Percentiles rank a stretch among this genome's conserved stretches.
These are phyloP conservation scores for Actenoides lindsayi DNA, from an alignment of 2,113 vertebrate genomes.

Conservation along the genomic window DNA sequence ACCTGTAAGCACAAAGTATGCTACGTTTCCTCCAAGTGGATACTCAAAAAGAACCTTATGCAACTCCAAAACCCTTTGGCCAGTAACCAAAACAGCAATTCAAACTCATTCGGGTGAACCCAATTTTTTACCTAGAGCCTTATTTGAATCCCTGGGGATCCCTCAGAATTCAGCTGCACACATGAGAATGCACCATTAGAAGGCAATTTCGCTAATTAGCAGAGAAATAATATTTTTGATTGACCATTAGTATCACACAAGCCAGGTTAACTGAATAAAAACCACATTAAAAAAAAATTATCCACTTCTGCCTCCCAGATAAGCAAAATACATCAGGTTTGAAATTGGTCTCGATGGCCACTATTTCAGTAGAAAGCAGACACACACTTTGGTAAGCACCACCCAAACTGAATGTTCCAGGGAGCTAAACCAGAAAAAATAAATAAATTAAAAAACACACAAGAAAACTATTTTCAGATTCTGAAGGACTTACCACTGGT, in stretches of 20 bases:
- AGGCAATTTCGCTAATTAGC: background rate
- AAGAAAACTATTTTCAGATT: background rate
- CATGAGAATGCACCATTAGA: background rate
- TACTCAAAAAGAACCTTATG: background rate
- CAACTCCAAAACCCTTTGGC: background rate
- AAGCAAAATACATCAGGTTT: background rate
- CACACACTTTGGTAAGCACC: background rate
- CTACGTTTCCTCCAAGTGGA: background rate
- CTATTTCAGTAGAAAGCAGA: background rate
- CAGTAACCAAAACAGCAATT: background rate
- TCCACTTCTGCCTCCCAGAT: background rate
- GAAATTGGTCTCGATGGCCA: background rate
- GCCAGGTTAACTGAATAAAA: background rate
- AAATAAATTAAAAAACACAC: background rate
- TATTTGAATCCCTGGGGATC: background rate
- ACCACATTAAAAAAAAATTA: background rate
- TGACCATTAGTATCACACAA: background rate
- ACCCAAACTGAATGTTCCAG: background rate
- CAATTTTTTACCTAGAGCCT: background rate
- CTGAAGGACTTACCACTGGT: constrained; percentile 84
- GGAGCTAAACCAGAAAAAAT: background rate
- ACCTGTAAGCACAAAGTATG: background rate
- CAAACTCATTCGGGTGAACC: background rate
- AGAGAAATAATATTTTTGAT: background rate
- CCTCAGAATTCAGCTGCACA: background rate